Conservation (phyloP, 2,797 vertebrate species). For the Sylvilagus floridanus region DNA sequence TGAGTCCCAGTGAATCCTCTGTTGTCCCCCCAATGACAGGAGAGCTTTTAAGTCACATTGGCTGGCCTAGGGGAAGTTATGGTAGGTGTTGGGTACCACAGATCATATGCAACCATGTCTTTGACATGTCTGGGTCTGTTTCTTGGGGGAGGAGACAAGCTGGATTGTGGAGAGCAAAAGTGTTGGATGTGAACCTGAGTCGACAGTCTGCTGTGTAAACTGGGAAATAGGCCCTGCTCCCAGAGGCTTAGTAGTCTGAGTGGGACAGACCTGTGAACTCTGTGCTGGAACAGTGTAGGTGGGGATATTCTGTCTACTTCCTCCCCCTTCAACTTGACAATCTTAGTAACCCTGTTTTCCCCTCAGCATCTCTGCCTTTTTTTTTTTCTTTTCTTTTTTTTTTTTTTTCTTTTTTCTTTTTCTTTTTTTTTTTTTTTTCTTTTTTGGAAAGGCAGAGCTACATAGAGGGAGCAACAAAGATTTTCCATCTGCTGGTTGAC, state of each 20-base stretch:
- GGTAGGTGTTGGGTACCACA: background rate
- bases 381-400: background rate
- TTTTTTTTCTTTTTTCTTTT: background rate
- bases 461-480: no score
- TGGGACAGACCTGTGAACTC: background rate
- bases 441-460: no score
- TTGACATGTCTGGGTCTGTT: background rate
- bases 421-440: no score
- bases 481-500: no score
- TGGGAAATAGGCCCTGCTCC: background rate
- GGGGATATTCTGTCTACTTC: no score
- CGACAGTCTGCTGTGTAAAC: background rate
- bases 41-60: background rate
- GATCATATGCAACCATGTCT: background rate
- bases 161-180: conserved; percentile 27
- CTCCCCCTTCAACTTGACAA: background rate
- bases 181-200: background rate
- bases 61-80: background rate
- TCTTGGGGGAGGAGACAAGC: background rate
- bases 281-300: fast-evolving
- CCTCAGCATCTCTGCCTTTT: background rate
- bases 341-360: background rate
- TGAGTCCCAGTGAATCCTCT: background rate
- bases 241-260: background rate
- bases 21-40: background rate